Conservation (phyloP, 2,113 vertebrate genomes). For the Tapirus terrestris region DNA sequence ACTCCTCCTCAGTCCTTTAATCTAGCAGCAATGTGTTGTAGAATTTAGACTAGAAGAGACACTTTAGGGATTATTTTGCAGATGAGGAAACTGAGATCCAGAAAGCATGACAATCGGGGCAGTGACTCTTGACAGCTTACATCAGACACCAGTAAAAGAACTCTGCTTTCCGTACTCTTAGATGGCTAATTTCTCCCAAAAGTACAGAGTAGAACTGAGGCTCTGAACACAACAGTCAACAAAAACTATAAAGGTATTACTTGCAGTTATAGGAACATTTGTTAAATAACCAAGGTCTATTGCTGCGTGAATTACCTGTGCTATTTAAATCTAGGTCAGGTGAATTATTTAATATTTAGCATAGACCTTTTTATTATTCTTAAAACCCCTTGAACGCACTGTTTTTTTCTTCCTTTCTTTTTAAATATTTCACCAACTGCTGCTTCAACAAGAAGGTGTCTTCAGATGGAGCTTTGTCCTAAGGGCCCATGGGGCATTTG, state of each 20-base stretch:
- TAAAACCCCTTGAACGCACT: background rate
- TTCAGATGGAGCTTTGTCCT: background rate
- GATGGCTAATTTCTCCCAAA: background rate
- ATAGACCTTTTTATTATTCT: background rate
- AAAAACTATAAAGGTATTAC: background rate
- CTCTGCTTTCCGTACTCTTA: background rate
- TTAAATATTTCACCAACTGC: background rate
- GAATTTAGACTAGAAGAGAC: background rate
- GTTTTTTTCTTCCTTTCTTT: background rate
- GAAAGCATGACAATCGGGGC: background rate
- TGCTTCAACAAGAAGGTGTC: background rate
- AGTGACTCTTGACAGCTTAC: background rate
- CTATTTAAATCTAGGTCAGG: slow-evolving; percentile 41
- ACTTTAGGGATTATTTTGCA: background rate
- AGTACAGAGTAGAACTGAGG: background rate
- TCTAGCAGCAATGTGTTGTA: too few species aligned
- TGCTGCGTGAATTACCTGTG: background rate
- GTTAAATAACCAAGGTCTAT: background rate
- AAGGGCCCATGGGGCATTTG: background rate
- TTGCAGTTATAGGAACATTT: background rate
- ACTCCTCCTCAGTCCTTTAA: background rate
- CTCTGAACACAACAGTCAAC: background rate
- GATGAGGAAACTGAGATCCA: background rate
- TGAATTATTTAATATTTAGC: slow-evolving; percentile 20
- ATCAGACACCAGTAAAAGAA: background rate